Conservation (phyloP, 2,797 vertebrate species). For the Buphagus erythrorhynchus region DNA sequence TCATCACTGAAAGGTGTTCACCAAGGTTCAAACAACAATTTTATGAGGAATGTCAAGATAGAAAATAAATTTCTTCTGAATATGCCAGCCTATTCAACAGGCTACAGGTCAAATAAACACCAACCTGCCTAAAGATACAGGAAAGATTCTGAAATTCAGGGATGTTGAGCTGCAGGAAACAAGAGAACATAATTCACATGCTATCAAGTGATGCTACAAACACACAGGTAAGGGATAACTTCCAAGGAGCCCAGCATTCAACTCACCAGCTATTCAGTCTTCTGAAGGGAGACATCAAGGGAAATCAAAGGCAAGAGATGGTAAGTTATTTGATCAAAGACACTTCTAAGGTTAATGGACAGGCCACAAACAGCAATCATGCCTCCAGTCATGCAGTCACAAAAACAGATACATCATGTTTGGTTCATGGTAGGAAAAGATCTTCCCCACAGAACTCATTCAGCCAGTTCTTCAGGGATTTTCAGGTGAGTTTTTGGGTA, state of each 20-base stretch:
- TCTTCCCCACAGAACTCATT: background rate
- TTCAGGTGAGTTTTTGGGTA: background rate
- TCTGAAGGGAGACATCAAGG: conserved; percentile 8
- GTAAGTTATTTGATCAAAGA: conserved; percentile 24
- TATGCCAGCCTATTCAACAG: background rate
- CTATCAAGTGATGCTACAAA: background rate
- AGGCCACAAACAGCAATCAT: background rate
- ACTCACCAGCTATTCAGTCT: background rate
- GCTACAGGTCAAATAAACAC: background rate
- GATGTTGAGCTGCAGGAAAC: background rate
- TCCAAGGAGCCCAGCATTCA: background rate
- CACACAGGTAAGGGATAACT: background rate
- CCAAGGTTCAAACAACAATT: background rate
- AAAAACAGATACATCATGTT: background rate
- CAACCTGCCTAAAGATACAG: background rate
- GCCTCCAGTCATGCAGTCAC: background rate
- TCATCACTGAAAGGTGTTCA: background rate
- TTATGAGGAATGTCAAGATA: background rate
- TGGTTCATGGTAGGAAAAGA: background rate
- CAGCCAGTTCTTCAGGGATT: background rate
- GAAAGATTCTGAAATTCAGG: background rate
- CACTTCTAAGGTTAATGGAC: conserved; percentile 26
- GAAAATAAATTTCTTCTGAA: background rate
- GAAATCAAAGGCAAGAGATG: conserved; percentile 41
- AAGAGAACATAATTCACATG: background rate